Base-by-base conservation (phyloP, 1,140 invertebrate species). In the Drosophila chauvacae region DNA sequence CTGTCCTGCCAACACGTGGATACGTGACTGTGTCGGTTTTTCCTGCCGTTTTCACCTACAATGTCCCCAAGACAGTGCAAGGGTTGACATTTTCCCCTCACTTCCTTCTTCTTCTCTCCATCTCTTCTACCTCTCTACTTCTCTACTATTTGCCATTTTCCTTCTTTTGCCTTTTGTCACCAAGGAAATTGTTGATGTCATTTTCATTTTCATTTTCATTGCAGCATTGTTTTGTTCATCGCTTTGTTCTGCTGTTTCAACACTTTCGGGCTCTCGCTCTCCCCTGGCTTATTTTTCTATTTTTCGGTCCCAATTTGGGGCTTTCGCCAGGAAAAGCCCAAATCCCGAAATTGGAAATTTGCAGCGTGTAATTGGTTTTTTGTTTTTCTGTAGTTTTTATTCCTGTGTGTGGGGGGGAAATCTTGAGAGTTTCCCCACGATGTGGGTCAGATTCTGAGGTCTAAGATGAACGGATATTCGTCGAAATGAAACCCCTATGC, bases 311-410 rank as follows among this genome's bases (percentile, higher is more conserved):
- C 61, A 69, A 35, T 14, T 28, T 35, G 62, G 18, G 66, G 63
- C 57, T 65, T 57, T 63, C 18, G 39, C 55, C 60, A 53, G 62
- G 16, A 51, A 65, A 65, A 66, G 13, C 11, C 35, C 16, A 69
- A 65, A 44, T 33, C 51, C 41, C 26, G 14, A 70, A 82, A 64
- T 66, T 50, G 50, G n/a, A 61, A 65, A 81, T 77, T 72, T 58
- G 55, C 60, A 58, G 28, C 42, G 26, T 64, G 51, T 80, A 81
- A 85, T 85, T 84, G 72, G 68, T 69, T 85, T 81, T 13, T 45
- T 42, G 14, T 75, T 59, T 81, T 39, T 23, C 23, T 26, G 44
- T 47, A 16, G 26, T 45, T 57, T 23, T 33, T 45, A 33, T 20
- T 3, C 3, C 9, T 51, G 50, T 42, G 37, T 35, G 7, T 7